Evolutionary conservation across 2,888 invertebrate genomes (phyloP).

Genomic region (Cancer borealis): DNA sequence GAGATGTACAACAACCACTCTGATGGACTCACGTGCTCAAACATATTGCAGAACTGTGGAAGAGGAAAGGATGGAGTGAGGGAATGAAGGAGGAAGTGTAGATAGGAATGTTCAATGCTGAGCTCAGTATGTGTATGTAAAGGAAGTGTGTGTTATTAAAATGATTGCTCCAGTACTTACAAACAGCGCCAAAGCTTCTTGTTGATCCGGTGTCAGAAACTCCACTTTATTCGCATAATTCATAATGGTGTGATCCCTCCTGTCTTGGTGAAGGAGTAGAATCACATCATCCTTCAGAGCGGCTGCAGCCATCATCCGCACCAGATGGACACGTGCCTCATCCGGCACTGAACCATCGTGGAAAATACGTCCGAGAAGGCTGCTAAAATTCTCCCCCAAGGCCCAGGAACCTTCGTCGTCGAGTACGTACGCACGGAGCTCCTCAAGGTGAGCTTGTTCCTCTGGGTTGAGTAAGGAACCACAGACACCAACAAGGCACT

Average conservation of each 20-base stretch:
- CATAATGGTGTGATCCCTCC: conserved; percentile 92
- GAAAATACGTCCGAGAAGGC: conserved; percentile 85
- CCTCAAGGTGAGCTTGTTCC: conserved; percentile 88
- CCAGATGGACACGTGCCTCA: conserved; percentile 83
- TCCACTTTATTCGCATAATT: conserved; percentile 92
- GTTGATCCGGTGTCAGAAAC: conserved; percentile 86
- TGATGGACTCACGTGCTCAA: conserved; percentile 91
- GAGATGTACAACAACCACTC: conserved; percentile 97
- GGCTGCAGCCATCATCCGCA: conserved; percentile 78
- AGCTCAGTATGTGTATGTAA: no score
- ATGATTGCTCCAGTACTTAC: conserved; percentile 81
- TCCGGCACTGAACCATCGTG: conserved; percentile 78
- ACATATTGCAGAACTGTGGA: conserved; percentile 91
- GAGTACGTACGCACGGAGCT: conserved; percentile 91
- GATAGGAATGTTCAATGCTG: no score
- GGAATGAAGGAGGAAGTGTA: not conserved
- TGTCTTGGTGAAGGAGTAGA: conserved; percentile 89
- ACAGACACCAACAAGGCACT: conserved; percentile 85
- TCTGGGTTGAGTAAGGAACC: conserved; percentile 87
- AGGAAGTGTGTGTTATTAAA: no score
- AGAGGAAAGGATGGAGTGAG: not conserved
- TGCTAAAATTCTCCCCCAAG: conserved; percentile 81
- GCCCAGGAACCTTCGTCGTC: conserved; percentile 94
- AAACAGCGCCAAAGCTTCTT: conserved; percentile 89
- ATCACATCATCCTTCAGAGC: conserved; percentile 90